Evolutionary conservation across 2,888 invertebrate genomes (phyloP), one percentile per base, ranked within the genome.

Genomic region (Keiferia lycopersicella): DNA sequence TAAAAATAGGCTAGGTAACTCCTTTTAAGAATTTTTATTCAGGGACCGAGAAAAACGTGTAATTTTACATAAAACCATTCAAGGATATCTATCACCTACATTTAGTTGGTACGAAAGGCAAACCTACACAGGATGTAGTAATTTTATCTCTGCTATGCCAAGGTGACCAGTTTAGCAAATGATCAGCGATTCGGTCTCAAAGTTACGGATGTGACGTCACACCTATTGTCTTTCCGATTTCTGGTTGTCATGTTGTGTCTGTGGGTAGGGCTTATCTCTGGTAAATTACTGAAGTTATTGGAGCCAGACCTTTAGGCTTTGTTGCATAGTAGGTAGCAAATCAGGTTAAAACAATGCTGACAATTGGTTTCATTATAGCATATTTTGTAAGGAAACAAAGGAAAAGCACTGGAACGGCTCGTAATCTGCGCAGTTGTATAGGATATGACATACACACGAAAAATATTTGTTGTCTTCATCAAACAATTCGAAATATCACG

Each of bases 211-310:
- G 22, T 53, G 51, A 20, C 51, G 26, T 53, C 11, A 53, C 51
- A 14, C 20, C 51, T 22, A 53, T 53, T 53, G 51, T 53, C 26
- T 64, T 64, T 26, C 51, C 22, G 51, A 53, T 14, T 22, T 20
- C 22, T 22, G 2, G 60, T 63, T 65, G 63, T 68, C 41, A 65
- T 34, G 10, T 8, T 34, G 10, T 1, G 53, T 61, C 65, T 45
- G 50, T 22, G 50, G 50, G 18, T 50, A 50, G 50, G 20, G 22
- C 50, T 50, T 50, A 48, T 50, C 20, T 50, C 11, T 18, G 45
- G 45, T 16, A 45, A 45, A 45, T 45, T 45, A 45, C 45, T 6
- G 1, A 45, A 45, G 16, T 45, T 45, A 45, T 16, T 6, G 1
- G 6, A n/a, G 8, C 16, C 4, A 45, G 34, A 45, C 45, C 45